A percentile compares a stretch with the other conserved stretches of the same genome.
Conservation (phyloP, 2,888 invertebrate species). For the Caenorhabditis angaria region DNA sequence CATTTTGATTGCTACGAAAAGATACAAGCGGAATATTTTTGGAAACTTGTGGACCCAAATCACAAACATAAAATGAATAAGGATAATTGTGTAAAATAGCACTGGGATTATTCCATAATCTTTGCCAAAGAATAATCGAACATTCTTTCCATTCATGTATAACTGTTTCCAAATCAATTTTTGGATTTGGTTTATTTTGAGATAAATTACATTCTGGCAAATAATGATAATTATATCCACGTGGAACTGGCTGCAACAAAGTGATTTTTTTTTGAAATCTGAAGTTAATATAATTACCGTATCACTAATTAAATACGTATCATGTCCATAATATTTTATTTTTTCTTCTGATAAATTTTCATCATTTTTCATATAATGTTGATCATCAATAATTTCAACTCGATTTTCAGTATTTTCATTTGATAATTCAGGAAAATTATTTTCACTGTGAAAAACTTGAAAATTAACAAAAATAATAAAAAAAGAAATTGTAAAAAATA, state of each 20-base stretch:
- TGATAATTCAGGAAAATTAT: no score
- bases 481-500: no score
- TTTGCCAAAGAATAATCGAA: conserved; percentile 21
- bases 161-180: not conserved
- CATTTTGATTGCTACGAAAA: conserved; percentile 18
- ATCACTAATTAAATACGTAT: not conserved
- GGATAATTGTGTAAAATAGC: conserved; percentile 33
- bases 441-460: no score
- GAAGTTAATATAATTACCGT: not conserved
- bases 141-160: conserved; percentile 17
- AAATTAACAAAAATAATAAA: no score
- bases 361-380: no score
- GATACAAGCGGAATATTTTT: conserved; percentile 19
- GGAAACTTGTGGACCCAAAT: conserved; percentile 20
- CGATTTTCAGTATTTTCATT: no score
- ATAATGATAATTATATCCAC: conserved; percentile 18
- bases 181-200: conserved; percentile 10
- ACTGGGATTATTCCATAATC: conserved; percentile 22
- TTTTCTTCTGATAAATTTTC: no score
- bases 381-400: no score
- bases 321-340: no score
- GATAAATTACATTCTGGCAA: conserved; percentile 14
- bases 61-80: conserved; percentile 33
- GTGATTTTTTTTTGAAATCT: not conserved
- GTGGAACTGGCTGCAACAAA: conserved; percentile 16